Evolutionary conservation across 1,140 invertebrate genomes (phyloP).

Genomic region (Trichogramma pretiosum): DNA sequence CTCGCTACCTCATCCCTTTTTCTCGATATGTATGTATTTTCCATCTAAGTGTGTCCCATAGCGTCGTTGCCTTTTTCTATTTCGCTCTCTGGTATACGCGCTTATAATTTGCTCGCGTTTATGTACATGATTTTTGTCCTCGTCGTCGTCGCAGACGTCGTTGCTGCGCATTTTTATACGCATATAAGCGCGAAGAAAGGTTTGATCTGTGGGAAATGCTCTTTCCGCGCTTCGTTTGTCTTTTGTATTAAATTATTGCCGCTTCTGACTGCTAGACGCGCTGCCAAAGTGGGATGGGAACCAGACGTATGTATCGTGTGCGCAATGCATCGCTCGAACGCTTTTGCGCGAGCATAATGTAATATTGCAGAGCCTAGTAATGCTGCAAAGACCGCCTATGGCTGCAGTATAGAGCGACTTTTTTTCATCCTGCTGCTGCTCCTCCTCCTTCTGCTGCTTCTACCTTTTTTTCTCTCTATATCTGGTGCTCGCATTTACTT

Average conservation of each 20-base stretch:
- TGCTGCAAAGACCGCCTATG: conserved; percentile 11
- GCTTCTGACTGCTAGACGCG: not conserved
- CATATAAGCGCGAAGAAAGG: conserved; percentile 13
- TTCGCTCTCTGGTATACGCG: no score
- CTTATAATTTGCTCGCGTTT: no score
- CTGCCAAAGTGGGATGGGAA: conserved; percentile 23
- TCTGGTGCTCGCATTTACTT: no score
- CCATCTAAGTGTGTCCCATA: no score
- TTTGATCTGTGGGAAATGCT: conserved; percentile 34
- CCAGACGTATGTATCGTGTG: conserved; percentile 16
- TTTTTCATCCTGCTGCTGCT: conserved; percentile 2
- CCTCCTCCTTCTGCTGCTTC: conserved; percentile 1
- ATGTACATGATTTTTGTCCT: not conserved
- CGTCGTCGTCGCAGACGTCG: conserved; percentile 4
- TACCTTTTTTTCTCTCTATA: no score
- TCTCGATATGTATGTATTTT: conserved; percentile 6
- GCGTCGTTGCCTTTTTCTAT: no score
- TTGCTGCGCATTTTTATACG: no score
- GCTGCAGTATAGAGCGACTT: no score
- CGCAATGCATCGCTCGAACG: conserved; percentile 4
- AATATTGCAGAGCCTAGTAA: no score
- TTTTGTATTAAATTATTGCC: no score
- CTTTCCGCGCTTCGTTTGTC: conserved; percentile 13
- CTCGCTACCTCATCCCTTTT: conserved; percentile 4
- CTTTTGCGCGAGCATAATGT: no score